These are phyloP conservation scores for Drosophila lutescens DNA, from an alignment of 2,888 invertebrate genomes.

Conservation along the genomic window DNA sequence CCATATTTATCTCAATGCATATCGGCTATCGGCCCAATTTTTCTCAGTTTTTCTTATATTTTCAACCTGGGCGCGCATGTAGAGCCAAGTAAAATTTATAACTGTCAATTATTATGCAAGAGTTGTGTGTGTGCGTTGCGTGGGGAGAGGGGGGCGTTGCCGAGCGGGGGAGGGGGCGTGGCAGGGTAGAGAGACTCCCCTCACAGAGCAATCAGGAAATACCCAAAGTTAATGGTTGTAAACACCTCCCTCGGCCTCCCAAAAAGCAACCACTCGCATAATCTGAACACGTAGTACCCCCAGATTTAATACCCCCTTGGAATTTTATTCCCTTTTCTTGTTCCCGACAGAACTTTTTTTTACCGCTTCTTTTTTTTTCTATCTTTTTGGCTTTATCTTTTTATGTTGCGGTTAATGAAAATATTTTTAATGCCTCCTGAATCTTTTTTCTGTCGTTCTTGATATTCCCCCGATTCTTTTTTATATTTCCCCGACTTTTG, in stretches of 20 bases:
- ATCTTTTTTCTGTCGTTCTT: too few relatives aligned
- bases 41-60: slow-evolving; percentile 4
- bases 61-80: slow-evolving; percentile 39
- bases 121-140: slow-evolving; percentile 56
- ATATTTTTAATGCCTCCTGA: slow-evolving; percentile 16
- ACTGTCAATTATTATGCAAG: slow-evolving; percentile 80
- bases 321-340: neutral
- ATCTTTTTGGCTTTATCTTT: neutral
- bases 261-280: slow-evolving; percentile 50
- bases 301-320: neutral
- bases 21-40: slow-evolving; percentile 2
- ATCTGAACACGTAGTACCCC: slow-evolving; percentile 65
- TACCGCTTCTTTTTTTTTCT: neutral
- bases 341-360: slow-evolving; percentile 1
- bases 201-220: slow-evolving; percentile 71
- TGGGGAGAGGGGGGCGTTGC: neutral
- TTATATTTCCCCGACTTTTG: neutral
- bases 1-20: neutral
- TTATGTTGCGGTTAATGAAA: slow-evolving; percentile 30
- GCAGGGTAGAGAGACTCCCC: slow-evolving; percentile 33
- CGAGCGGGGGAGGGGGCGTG: neutral
- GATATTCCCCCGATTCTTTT: neutral
- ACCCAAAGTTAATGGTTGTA: slow-evolving; percentile 53
- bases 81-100: slow-evolving; percentile 71
- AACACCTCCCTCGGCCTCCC: slow-evolving; percentile 14